Conservation (phyloP, 2,888 invertebrate genomes). For the Melanargia galathea region DNA sequence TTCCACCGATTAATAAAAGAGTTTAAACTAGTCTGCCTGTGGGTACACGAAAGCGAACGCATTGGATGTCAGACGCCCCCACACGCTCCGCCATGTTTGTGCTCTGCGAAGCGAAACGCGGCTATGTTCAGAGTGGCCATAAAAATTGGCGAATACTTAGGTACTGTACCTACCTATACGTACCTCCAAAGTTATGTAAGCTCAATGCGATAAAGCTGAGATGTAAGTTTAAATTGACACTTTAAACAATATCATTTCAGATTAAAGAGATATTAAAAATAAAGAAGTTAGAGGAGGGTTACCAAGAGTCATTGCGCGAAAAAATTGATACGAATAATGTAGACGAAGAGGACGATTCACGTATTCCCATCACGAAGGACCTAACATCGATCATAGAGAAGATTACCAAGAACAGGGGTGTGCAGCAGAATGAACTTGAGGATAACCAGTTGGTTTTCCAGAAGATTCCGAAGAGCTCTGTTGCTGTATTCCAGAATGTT, state of each 20-base stretch:
- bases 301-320: conserved; percentile 64
- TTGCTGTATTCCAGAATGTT: conserved; percentile 86
- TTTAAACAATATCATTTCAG: conserved; percentile 51
- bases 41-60: no score
- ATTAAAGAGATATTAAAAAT: conserved; percentile 73
- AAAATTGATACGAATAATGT: conserved; percentile 44
- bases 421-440: conserved; percentile 45
- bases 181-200: no score
- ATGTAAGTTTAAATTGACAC: background rate
- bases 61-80: no score
- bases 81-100: no score
- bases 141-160: no score
- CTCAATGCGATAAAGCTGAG: no score
- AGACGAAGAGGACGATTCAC: conserved; percentile 54
- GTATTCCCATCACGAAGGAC: conserved; percentile 77
- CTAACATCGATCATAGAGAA: conserved; percentile 81
- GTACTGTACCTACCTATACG: no score
- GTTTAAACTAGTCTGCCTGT: no score
- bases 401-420: conserved; percentile 63
- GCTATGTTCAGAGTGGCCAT: no score
- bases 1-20: no score
- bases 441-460: conserved; percentile 69
- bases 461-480: conserved; percentile 81
- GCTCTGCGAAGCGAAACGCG: no score
- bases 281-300: conserved; percentile 72